Conservation (phyloP, 2,888 invertebrate genomes). For the Drymonia ruficornis region DNA sequence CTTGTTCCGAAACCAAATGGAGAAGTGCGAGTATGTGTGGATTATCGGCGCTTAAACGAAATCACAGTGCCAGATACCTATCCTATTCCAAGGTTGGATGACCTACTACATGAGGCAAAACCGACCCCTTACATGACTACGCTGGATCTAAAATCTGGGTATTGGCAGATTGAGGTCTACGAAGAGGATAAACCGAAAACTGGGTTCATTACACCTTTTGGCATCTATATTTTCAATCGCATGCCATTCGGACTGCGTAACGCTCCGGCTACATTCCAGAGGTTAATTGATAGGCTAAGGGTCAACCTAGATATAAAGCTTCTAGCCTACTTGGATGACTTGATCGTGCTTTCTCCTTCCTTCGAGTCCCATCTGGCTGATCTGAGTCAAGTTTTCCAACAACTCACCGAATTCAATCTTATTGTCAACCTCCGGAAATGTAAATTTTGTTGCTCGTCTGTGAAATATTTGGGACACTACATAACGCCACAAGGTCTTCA, state of each 20-base stretch:
- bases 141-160: constrained; percentile 53
- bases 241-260: constrained; percentile 50
- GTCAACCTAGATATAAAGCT: too few species aligned
- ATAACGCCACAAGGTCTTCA: too few species aligned
- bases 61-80: constrained; percentile 41
- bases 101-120: constrained; percentile 50
- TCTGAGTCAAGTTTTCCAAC: too few species aligned
- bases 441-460: too few species aligned
- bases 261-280: constrained; percentile 47
- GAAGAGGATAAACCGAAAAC: constrained; percentile 47
- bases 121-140: constrained; percentile 44
- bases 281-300: constrained; percentile 36
- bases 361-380: too few species aligned
- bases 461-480: too few species aligned
- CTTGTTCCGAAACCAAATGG: constrained; percentile 52
- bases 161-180: constrained; percentile 47
- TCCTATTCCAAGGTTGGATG: constrained; percentile 58
- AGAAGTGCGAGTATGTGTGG: constrained; percentile 44
- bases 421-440: too few species aligned
- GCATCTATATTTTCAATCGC: constrained; percentile 41
- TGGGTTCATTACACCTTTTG: constrained; percentile 45
- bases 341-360: constrained; percentile 25
- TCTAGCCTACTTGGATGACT: too few species aligned
- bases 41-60: constrained; percentile 41
- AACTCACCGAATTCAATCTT: too few species aligned